phyloP scores from a whole-genome alignment of 2,797 vertebrate species.

The Myotis findleyi region DNA sequence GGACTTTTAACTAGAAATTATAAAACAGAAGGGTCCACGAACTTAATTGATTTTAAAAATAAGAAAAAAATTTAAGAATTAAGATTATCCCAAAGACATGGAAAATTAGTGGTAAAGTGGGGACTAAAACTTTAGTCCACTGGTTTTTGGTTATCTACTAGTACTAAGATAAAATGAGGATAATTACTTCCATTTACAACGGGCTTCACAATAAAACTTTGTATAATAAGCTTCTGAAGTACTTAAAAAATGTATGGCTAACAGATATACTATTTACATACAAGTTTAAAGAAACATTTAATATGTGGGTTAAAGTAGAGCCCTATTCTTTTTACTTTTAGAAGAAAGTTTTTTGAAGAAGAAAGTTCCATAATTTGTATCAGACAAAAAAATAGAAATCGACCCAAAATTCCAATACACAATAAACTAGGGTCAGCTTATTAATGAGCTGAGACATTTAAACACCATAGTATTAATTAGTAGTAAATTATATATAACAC shows the following conservation, averaged over 20 bases:
- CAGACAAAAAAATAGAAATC: constrained; percentile 10
- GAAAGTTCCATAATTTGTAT: constrained; percentile 5
- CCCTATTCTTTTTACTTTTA: neutral
- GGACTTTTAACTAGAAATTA: neutral
- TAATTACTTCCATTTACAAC: neutral
- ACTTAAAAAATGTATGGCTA: constrained; percentile 19
- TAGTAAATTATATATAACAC: neutral
- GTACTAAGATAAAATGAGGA: neutral
- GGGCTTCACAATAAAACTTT: neutral
- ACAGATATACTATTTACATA: neutral
- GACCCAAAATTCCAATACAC: constrained; percentile 17
- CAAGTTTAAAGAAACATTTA: constrained; percentile 47
- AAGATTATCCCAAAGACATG: neutral
- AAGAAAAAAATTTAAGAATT: neutral
- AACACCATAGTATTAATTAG: neutral
- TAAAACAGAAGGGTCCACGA: neutral
- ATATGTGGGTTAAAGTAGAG: neutral
- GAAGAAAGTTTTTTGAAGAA: neutral
- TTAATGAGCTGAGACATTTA: constrained; percentile 23
- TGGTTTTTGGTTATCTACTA: neutral
- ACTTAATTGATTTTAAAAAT: neutral
- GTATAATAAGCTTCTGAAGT: neutral
- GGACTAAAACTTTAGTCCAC: neutral
- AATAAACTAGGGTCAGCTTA: constrained; percentile 1
- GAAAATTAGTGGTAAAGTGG: neutral